Evolutionary conservation across 1,140 invertebrate species (phyloP).

Genomic region (Anadara kagoshimensis): DNA sequence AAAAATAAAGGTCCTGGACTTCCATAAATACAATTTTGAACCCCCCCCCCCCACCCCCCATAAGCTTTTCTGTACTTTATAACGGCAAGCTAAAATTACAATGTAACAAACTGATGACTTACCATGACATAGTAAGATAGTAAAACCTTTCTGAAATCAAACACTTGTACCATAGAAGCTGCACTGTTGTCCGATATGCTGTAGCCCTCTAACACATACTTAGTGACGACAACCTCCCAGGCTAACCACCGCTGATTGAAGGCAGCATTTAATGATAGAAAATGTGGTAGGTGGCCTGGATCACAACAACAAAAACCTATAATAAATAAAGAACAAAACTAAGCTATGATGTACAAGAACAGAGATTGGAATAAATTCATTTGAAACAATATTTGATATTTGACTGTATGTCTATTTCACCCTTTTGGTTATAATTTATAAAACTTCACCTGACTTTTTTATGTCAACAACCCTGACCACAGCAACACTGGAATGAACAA

Average conservation of each 20-base stretch:
- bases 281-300: conserved; percentile 91
- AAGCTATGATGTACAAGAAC: neutral
- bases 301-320: conserved; percentile 92
- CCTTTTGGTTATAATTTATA: neutral
- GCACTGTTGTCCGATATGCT: conserved; percentile 98
- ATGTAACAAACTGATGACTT: conserved; percentile 26
- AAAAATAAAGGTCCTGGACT: too few relatives aligned
- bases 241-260: conserved; percentile 98
- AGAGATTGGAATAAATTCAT: neutral
- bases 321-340: conserved; percentile 29
- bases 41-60: too few relatives aligned
- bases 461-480: too few relatives aligned
- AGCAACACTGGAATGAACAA: too few relatives aligned
- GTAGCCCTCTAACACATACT: conserved; percentile 98
- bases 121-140: conserved; percentile 99
- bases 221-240: conserved; percentile 93
- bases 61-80: too few relatives aligned
- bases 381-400: neutral
- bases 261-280: conserved; percentile 93
- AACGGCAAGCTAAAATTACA: too few relatives aligned
- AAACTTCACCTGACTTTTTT: too few relatives aligned
- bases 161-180: conserved; percentile 96
- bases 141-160: conserved; percentile 96
- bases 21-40: too few relatives aligned
- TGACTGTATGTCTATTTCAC: neutral